Evolutionary conservation across 2,113 vertebrate species (phyloP).

Genomic region (Galbula dea): DNA sequence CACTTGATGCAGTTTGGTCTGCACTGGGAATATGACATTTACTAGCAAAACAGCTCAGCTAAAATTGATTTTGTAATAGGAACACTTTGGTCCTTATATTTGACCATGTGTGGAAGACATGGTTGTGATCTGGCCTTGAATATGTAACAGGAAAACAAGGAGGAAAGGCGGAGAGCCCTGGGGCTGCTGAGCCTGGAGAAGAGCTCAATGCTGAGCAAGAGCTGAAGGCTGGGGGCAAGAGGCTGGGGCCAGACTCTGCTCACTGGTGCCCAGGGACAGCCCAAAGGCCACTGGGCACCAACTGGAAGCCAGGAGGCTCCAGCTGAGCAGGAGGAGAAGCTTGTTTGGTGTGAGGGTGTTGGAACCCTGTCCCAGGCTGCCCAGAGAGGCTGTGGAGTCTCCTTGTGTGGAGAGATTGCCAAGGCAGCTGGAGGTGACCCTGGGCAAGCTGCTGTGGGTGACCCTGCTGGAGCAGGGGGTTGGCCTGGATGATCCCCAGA

Average conservation of each 20-base stretch:
- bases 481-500: neutral
- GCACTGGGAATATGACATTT: neutral
- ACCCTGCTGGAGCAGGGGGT: neutral
- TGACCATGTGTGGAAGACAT: rapidly evolving
- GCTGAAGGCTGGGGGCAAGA: neutral
- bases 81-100: rapidly evolving
- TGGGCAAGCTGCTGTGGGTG: neutral
- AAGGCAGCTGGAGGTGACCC: neutral
- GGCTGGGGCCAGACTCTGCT: no score
- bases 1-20: neutral
- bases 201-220: neutral
- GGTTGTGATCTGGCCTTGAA: neutral
- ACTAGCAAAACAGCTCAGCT: neutral
- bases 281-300: neutral
- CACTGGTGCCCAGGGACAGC: neutral
- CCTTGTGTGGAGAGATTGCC: neutral
- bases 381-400: neutral
- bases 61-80: neutral
- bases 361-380: neutral
- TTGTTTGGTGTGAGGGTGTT: neutral
- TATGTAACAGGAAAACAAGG: neutral
- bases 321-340: neutral
- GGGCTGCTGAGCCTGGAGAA: neutral
- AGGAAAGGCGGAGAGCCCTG: neutral
- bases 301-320: neutral